Evolutionary conservation across 2,113 vertebrate genomes (phyloP), one percentile per base, ranked within the genome.

Genomic region (Crypturellus undulatus): DNA sequence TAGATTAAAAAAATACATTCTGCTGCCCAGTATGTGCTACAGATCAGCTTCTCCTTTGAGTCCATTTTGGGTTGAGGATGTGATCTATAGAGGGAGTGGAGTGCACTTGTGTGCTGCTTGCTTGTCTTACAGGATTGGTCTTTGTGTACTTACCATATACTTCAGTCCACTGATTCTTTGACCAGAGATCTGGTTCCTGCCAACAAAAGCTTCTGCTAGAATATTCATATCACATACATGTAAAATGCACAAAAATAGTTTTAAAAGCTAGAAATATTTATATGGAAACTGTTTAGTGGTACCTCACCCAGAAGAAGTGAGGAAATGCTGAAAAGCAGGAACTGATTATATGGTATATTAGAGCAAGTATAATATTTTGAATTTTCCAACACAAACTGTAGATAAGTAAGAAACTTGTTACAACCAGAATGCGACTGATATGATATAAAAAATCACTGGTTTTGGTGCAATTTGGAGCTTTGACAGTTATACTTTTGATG

Each of bases 401-500:
- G 34, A 21, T 47, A 36, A 36, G 24, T 71, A 78, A 65, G 40
- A n/a, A 82, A 32, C 22, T 30, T 18, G 25, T 77, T 69, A 38
- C 45, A 87, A 73, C 24, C 25, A 87, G 51, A 82, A 67, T 17
- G 15, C 79, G 71, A 38, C 56, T 78, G 71, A 68, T 63, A 63
- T 5, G 34, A 42, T 69, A 51, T 28, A 79, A 92, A 64, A 32
- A 38, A 70, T 83, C 49, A 60, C 42, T 28, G 67, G 32, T 89
- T 93, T 72, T 87, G 77, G 63, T 59, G 67, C 19, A 72, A 0
- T 82, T 72, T 93, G 54, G 42, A 79, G 19, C 40, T 54, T 89
- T 76, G 59, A 58, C 89, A 79, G 51, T 89, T 82, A 52, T 9
- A 32, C 8, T 91, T 94, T 22, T 79, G 91, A 68, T 90, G 69